Percentiles rank a stretch among this genome's conserved stretches.
These are phyloP conservation scores for Bilobella aurantiaca DNA, from an alignment of 1,140 invertebrate genomes.

Conservation along the genomic window DNA sequence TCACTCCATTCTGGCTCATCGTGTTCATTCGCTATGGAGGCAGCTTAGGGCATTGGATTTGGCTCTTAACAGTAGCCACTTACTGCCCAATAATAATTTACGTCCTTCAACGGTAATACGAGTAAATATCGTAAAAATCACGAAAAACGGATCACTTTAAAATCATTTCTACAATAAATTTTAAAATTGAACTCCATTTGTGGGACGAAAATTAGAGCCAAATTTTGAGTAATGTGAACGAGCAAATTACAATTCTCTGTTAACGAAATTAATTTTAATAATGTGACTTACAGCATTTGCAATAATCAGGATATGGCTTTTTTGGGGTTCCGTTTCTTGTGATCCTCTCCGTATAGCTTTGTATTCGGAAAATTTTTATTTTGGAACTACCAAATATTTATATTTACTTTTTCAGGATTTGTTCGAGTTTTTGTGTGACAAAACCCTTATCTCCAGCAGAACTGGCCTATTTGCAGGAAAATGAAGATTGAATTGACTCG, in stretches of 20 bases:
- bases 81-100: not conserved
- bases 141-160: too few relatives aligned
- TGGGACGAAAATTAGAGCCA: too few relatives aligned
- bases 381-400: too few relatives aligned
- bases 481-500: not conserved
- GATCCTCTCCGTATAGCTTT: not conserved
- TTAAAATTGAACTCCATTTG: too few relatives aligned
- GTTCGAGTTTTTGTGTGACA: not conserved
- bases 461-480: not conserved
- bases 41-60: not conserved
- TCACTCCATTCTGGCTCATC: slow-evolving; percentile 1
- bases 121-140: too few relatives aligned
- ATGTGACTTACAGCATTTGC: not conserved
- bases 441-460: not conserved
- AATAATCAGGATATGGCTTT: not conserved
- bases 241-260: too few relatives aligned
- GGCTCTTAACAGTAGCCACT: not conserved
- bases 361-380: too few relatives aligned
- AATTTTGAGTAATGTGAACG: too few relatives aligned
- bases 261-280: too few relatives aligned
- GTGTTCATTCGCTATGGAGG: not conserved
- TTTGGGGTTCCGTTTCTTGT: not conserved
- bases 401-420: too few relatives aligned
- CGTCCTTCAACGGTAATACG: too few relatives aligned
- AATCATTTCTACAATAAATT: too few relatives aligned